These are phyloP conservation scores for Cyrtodaria siliqua DNA, from an alignment of 2,888 invertebrate species.

Conservation along the genomic window DNA sequence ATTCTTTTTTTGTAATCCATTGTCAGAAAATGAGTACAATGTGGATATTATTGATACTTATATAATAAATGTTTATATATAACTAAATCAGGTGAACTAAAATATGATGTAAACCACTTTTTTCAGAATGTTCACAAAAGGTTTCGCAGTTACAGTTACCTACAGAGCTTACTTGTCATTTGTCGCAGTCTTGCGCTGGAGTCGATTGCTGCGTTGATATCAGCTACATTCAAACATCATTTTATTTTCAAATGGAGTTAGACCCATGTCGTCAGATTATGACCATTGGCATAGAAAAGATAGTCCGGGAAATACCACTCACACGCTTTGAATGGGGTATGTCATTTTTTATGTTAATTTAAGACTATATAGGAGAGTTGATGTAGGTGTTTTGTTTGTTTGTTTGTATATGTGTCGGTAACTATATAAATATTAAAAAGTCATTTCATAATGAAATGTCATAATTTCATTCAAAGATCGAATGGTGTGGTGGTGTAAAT, in stretches of 20 bases:
- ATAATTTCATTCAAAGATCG: too few species aligned
- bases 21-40: too few species aligned
- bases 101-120: too few species aligned
- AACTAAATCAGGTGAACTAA: too few species aligned
- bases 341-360: constrained; percentile 1
- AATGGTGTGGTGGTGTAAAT: too few species aligned
- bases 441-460: too few species aligned
- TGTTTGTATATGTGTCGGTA: too few species aligned
- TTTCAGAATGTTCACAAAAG: constrained; percentile 17
- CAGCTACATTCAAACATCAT: constrained; percentile 36
- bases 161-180: constrained; percentile 40
- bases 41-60: too few species aligned
- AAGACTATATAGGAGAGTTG: background rate
- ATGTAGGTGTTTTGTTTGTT: too few species aligned
- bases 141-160: background rate
- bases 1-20: too few species aligned
- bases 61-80: too few species aligned
- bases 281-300: constrained; percentile 55
- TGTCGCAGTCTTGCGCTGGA: constrained; percentile 59
- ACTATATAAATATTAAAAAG: too few species aligned
- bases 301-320: constrained; percentile 42
- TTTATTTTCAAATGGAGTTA: constrained; percentile 45
- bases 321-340: constrained; percentile 65
- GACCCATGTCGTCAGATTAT: constrained; percentile 59
- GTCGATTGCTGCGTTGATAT: constrained; percentile 62